Evolutionary conservation across 2,888 invertebrate genomes (phyloP).

Genomic region (Chrysolina haemoptera): DNA sequence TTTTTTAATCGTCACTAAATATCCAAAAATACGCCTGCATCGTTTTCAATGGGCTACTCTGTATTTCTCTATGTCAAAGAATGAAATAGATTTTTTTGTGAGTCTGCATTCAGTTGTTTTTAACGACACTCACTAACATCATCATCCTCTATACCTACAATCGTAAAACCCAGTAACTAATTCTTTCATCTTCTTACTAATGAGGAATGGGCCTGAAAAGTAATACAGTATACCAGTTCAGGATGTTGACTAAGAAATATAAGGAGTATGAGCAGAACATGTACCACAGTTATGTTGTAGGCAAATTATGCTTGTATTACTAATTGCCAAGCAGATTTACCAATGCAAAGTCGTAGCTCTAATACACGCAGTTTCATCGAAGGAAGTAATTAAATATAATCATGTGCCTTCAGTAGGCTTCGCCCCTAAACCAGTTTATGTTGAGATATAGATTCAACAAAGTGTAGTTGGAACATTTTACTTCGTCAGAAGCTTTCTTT

Average conservation of each 20-base stretch:
- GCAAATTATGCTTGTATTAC: constrained; percentile 48
- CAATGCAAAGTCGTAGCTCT: constrained; percentile 39
- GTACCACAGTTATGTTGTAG: constrained; percentile 45
- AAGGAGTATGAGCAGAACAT: constrained; percentile 32
- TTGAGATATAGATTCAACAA: constrained; percentile 17
- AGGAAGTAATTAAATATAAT: constrained; percentile 50
- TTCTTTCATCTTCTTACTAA: not conserved
- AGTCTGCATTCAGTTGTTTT: too few relatives aligned
- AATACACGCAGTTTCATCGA: constrained; percentile 35
- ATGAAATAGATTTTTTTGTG: too few relatives aligned
- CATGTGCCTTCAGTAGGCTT: constrained; percentile 37
- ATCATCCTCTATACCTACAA: too few relatives aligned
- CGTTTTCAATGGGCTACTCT: too few relatives aligned
- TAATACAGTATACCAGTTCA: constrained; percentile 23
- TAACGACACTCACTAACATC: too few relatives aligned
- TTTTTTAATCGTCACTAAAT: too few relatives aligned
- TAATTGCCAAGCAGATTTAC: constrained; percentile 44
- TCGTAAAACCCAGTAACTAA: not conserved
- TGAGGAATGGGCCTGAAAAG: not conserved
- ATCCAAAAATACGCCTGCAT: too few relatives aligned
- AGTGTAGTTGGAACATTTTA: constrained; percentile 2
- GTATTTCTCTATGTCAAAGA: too few relatives aligned
- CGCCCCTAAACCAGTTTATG: constrained; percentile 37
- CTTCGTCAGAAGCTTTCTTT: not conserved
- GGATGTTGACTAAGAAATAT: constrained; percentile 19